Evolutionary conservation across 2,888 invertebrate genomes (phyloP).

Genomic region (Iselma pallidipennis): DNA sequence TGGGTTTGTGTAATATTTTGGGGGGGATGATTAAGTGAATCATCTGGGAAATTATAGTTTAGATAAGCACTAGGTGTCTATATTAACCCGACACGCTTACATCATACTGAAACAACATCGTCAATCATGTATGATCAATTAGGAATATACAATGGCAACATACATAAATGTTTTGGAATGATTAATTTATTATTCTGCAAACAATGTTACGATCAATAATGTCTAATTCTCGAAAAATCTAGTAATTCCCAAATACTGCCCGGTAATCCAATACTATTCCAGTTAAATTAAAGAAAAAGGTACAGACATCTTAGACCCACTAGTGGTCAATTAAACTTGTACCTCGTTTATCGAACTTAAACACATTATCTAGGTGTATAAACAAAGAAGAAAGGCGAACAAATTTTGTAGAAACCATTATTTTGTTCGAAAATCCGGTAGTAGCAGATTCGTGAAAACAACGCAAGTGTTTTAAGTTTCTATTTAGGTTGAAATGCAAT

Average conservation of each 20-base stretch:
- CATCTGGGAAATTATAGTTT: neutral
- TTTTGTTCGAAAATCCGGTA: neutral
- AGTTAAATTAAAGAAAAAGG: too few species aligned
- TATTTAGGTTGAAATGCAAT: slow-evolving; percentile 9
- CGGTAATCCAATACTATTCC: too few species aligned
- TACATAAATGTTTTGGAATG: neutral
- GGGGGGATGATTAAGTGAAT: neutral
- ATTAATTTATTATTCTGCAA: neutral
- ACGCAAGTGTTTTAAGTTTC: slow-evolving; percentile 11
- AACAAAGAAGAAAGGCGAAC: too few species aligned
- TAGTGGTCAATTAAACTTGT: too few species aligned
- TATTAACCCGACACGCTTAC: neutral
- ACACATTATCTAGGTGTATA: too few species aligned
- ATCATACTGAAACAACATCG: neutral
- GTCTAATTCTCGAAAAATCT: too few species aligned
- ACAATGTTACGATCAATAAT: too few species aligned
- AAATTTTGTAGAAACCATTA: too few species aligned
- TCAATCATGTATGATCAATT: neutral
- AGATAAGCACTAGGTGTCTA: neutral
- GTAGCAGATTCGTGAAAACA: slow-evolving; percentile 6
- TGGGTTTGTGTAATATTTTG: neutral
- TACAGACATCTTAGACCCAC: too few species aligned
- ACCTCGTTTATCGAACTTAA: too few species aligned
- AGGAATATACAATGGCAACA: neutral
- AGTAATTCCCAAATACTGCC: too few species aligned